Evolutionary conservation across 2,797 vertebrate species (phyloP), one percentile per base, ranked within the genome.

Genomic region (Coregonus sp.): DNA sequence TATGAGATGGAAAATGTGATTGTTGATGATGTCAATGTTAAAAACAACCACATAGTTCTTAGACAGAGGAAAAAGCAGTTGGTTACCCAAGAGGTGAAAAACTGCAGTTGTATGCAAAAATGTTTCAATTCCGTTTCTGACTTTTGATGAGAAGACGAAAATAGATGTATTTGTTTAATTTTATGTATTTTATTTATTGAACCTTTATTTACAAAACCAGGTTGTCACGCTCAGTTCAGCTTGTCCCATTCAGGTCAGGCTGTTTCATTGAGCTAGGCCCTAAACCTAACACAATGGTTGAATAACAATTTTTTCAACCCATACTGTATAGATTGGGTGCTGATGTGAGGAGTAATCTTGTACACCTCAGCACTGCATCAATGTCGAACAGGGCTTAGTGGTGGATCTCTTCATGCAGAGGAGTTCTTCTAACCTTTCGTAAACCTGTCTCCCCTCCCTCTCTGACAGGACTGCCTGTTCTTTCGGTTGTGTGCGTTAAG

Each of bases 391-490:
- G 72, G 4, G 50, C 61, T 25, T 2, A n/a, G 47, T 29, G 37
- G 5, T 47, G 54, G 73, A 18, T 76, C 63, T 52, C 71, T 54
- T 1, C 33, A 2, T 63, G 59, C 20, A 63, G 59, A 63, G 9
- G 1, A 72, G 79, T 67, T 56, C 15, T 47, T 66, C 20, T 82
- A 78, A 81, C 77, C 83, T 73, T 74, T 74, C 59, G 61, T 85
- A 74, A 86, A 82, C 83, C 12, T 75, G 4, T 51, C 51, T n/a
- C 29, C 20, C 5, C 6, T 61, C 76, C 35, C 35, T 37, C 12
- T 15, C 77, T 84, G 72, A 72, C 70, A 73, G 79, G 80, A 92
- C 86, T 2, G 63, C 50, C 75, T 91, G 91, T 93, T 89, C 89
- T 82, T 73, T 85, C 75, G 75, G 75, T 85, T 70, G 84, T 81